Evolutionary conservation across 2,888 invertebrate genomes (phyloP).

Genomic region (Drosophila fungiperda): DNA sequence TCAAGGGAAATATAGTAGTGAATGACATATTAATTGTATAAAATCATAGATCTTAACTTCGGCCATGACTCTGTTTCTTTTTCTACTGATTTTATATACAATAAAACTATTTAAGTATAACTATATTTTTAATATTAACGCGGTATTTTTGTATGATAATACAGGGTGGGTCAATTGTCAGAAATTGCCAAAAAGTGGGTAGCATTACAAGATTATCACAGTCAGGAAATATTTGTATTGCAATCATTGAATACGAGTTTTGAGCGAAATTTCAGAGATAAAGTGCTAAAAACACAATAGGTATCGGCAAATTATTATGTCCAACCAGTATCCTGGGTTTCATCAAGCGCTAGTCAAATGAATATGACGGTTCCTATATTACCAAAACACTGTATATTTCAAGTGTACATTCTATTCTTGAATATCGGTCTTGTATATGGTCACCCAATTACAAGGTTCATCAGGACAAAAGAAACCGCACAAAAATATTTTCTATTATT

Average conservation of each 20-base stretch:
- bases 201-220: not conserved
- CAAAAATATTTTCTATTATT: too few species aligned
- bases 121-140: constrained; percentile 46
- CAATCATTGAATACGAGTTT: not conserved
- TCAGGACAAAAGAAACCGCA: too few species aligned
- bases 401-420: too few species aligned
- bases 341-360: too few species aligned
- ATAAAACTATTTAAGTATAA: constrained; percentile 52
- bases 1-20: constrained; percentile 52
- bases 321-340: too few species aligned
- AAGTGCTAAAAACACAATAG: not conserved
- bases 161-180: not conserved
- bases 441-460: too few species aligned
- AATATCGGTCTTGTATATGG: too few species aligned
- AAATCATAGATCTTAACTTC: constrained; percentile 63
- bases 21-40: constrained; percentile 66
- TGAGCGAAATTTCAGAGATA: not conserved
- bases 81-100: constrained; percentile 75
- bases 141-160: constrained; percentile 38
- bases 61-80: constrained; percentile 66
- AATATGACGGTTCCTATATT: too few species aligned
- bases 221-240: not conserved
- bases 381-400: too few species aligned
- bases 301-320: too few species aligned
- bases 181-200: not conserved